Base-by-base conservation (phyloP, 23 tunicate genomes). In the Aplidium turbinatum region DNA sequence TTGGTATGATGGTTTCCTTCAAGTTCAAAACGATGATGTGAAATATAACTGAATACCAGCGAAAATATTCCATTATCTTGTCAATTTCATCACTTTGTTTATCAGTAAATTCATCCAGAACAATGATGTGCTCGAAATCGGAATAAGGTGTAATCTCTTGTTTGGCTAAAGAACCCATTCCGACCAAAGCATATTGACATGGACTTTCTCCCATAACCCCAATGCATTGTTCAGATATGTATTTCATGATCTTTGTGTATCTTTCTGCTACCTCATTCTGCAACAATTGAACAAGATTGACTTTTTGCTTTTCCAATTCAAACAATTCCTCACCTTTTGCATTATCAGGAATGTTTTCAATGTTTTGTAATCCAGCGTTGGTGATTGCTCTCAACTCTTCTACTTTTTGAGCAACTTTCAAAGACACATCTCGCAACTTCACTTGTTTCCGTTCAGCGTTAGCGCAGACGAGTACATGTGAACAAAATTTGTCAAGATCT, bases 181-280 rank as follows among this genome's bases (percentile, higher is more conserved):
- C 63, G 1, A 67, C 72, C 48, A 68, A 45, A 46, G 67, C 40
- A 66, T 40, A 78, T 23, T 78, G 66, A 26, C 75, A 78, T 3
- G 83, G 83, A 4, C 75, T 63, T 9, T 35, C 27, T 9, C 83
- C 83, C 51, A 78, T 46, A 31, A 78, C 67, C 47, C 67, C 52
- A 13, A 66, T 0, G 64, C 63, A 78, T 33, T 31, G 29, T 30
- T 47, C 9, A 2, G 75, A 66, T 33, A 65, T 47, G 11, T 29
- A 18, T 9, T 31, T 29, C 83, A 64, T 52, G 21, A 66, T 29
- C 30, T 78, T 50, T 7, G 46, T 45, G 40, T 78, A 78, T 13
- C n/a, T 63, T 7, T 38, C 63, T 7, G 83, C 23, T 0, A 78
- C 19, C 13, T 65, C 23, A 35, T 7, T 60, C 31, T 60, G 67